Conservation (phyloP, 2,113 vertebrate genomes). For the Leuciscus idus region DNA sequence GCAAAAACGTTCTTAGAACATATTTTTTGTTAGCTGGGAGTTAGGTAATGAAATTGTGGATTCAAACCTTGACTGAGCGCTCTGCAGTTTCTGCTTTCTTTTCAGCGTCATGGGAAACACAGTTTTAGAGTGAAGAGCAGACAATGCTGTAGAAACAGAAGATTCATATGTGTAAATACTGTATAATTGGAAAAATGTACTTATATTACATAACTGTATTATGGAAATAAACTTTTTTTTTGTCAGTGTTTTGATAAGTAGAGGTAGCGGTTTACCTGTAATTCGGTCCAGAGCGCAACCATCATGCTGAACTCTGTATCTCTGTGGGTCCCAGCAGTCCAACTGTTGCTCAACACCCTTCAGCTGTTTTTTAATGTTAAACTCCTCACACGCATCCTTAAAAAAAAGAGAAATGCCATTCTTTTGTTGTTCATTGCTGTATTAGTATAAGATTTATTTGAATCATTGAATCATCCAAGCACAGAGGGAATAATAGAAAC, state of each 20-base stretch:
- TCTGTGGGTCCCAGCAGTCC: conserved; percentile 74
- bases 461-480: not conserved
- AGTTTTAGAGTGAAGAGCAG: conserved; percentile 75
- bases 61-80: conserved; percentile 77
- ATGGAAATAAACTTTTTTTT: not conserved
- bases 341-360: conserved; percentile 68
- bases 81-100: conserved; percentile 79
- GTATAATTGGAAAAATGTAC: not conserved
- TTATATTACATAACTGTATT: too few species aligned
- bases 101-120: conserved; percentile 80
- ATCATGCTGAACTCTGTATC: conserved; percentile 70
- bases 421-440: not conserved
- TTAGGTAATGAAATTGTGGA: not conserved
- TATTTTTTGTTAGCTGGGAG: not conserved
- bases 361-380: conserved; percentile 73
- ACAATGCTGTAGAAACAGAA: conserved; percentile 71
- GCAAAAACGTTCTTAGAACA: too few species aligned
- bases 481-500: not conserved
- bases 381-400: conserved; percentile 81
- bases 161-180: not conserved
- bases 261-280: conserved; percentile 73
- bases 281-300: conserved; percentile 70
- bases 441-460: not conserved
- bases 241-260: not conserved
- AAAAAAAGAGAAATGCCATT: conserved; percentile 25